Conservation (phyloP, 2,797 vertebrate genomes). For the Sebastes ruberrimus region DNA sequence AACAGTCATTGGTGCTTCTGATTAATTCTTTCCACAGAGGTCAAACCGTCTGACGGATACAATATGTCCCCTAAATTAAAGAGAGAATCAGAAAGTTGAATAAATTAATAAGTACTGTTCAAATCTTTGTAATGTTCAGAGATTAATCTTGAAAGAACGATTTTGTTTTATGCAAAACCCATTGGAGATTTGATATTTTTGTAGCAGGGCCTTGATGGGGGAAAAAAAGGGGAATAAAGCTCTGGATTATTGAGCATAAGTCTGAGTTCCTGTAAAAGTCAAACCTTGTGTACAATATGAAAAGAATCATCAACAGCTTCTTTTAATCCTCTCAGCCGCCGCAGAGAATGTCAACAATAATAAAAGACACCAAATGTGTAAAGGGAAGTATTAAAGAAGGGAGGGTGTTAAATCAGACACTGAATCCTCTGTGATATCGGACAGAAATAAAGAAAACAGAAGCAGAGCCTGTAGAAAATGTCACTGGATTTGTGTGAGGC, state of each 20-base stretch:
- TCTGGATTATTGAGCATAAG: neutral
- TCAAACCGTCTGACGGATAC: conserved; percentile 9
- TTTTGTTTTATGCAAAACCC: neutral
- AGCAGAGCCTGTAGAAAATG: neutral
- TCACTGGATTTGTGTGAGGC: neutral
- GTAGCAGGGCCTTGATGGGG: neutral
- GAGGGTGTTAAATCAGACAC: conserved; percentile 43
- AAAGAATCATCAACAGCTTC: conserved; percentile 14
- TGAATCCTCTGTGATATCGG: conserved; percentile 17
- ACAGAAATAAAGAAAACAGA: conserved; percentile 34
- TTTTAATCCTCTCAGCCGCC: conserved; percentile 5
- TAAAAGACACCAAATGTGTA: conserved; percentile 18
- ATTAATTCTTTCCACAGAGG: conserved; percentile 3
- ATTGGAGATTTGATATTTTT: neutral
- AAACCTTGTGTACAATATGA: neutral
- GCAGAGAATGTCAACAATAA: conserved; percentile 22
- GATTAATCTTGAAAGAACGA: neutral
- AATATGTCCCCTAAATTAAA: neutral
- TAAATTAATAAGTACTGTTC: neutral
- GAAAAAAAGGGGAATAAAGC: neutral
- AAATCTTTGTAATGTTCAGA: neutral
- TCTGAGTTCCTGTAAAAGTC: neutral
- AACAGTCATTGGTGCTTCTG: neutral
- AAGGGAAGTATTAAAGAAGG: conserved; percentile 26
- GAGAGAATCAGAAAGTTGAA: neutral